These are phyloP conservation scores for Anabacerthia variegaticeps DNA, from an alignment of 2,797 vertebrate genomes.

Conservation along the genomic window DNA sequence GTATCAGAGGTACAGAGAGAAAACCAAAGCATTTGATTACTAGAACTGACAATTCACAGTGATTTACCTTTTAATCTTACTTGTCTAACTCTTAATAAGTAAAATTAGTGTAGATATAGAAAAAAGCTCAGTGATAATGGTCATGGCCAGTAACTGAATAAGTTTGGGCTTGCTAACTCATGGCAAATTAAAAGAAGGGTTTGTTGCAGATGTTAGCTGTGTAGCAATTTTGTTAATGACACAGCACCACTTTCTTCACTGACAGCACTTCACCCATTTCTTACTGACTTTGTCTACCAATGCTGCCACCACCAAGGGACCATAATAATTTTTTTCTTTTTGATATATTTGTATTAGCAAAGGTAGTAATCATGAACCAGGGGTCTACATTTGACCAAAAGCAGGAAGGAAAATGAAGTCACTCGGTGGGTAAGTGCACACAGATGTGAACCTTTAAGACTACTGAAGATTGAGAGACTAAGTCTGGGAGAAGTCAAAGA, in stretches of 20 bases:
- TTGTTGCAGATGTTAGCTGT: background rate
- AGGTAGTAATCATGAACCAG: background rate
- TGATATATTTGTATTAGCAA: background rate
- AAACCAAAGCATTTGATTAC: background rate
- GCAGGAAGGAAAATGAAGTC: background rate
- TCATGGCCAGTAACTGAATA: background rate
- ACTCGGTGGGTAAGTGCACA: background rate
- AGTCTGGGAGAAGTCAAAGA: background rate
- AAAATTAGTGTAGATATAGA: background rate
- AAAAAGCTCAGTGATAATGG: background rate
- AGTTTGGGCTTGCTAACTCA: background rate
- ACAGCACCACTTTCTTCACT: background rate
- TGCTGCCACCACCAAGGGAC: background rate
- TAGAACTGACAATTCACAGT: background rate
- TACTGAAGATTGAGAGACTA: background rate
- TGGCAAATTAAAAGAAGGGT: background rate
- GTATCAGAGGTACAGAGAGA: background rate
- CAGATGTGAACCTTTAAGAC: background rate
- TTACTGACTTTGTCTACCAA: background rate
- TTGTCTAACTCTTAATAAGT: background rate
- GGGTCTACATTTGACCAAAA: background rate
- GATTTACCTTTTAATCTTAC: background rate
- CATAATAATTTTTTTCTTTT: background rate
- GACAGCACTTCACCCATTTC: background rate
- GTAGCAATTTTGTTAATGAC: background rate